These are phyloP conservation scores for Drosophila sordidula DNA, from an alignment of 2,888 invertebrate genomes.

Conservation along the genomic window DNA sequence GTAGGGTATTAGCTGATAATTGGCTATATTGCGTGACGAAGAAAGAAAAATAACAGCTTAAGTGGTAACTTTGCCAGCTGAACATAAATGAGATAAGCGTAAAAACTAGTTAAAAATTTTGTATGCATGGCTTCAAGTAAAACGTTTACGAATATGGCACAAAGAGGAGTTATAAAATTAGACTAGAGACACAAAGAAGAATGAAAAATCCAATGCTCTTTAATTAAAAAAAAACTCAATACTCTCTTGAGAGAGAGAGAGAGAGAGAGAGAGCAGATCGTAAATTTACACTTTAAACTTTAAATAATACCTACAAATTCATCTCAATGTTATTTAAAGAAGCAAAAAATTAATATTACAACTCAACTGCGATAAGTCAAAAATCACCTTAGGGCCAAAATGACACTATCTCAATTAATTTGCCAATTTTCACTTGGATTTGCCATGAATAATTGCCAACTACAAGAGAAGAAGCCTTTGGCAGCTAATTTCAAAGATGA, in stretches of 20 bases:
- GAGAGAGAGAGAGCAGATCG: too few relatives aligned
- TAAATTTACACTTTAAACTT: too few relatives aligned
- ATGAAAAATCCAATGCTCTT: too few relatives aligned
- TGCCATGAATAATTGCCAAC: conserved; percentile 30
- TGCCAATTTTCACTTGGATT: conserved; percentile 18
- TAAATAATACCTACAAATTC: too few relatives aligned
- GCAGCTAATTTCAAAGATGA: conserved; percentile 30
- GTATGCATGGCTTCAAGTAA: not conserved
- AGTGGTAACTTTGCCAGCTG: too few relatives aligned
- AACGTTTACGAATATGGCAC: not conserved
- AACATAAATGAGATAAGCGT: too few relatives aligned
- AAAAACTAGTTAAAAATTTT: too few relatives aligned
- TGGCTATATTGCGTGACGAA: conserved; percentile 5
- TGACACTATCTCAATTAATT: not conserved
- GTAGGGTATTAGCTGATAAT: conserved; percentile 22
- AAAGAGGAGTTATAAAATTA: not conserved
- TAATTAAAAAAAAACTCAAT: too few relatives aligned
- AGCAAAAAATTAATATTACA: too few relatives aligned
- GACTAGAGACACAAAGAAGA: too few relatives aligned
- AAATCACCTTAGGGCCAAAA: not conserved
- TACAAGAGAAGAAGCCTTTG: conserved; percentile 5
- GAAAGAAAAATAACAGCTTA: not conserved
- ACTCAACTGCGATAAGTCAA: not conserved
- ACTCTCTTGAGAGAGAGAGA: too few relatives aligned
- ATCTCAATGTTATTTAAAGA: too few relatives aligned